Evolutionary conservation across 1,140 invertebrate species (phyloP), one percentile per base, ranked within the genome.

Genomic region (Drosophila ambigua): DNA sequence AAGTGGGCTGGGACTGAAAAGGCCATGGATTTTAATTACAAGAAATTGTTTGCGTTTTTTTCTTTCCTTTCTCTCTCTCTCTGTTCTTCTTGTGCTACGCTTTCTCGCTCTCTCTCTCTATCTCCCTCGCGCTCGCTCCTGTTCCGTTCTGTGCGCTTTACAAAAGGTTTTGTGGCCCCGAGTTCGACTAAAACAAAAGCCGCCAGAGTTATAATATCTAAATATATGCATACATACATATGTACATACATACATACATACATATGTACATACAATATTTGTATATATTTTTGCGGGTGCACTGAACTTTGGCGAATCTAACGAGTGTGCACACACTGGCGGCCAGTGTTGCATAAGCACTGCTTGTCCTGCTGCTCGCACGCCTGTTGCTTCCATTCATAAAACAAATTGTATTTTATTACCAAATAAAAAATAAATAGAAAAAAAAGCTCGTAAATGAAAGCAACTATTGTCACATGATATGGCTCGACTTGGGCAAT

Each of bases 1-100:
- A 63, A 50, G 71, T 63, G 69, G 71, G 63, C 52, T 62, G 57
- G 52, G 57, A 71, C 68, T 78, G 82, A 72, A 85, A 82, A 78
- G 82, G 82, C 82, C 82, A 85, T 87, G 82, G 81, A 85, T 87
- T 87, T 87, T 85, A 85, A 85, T 85, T 85, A 85, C 82, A 87
- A 87, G 77, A 87, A 85, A 82, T 87, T 85, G 78, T 85, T 87
- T 87, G 82, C 78, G 61, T 77, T 85, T 66, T 69, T 84, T 77
- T 71, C 13, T 16, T 43, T 45, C n/a, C n/a, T n/a, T n/a, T n/a
- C n/a, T 65, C 53, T 59, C 35, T 64, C 11, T 41, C 35, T 50
- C 26, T 55, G 11, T 16, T 31, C 31, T 31, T 31, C 31, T 24
- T 24, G 23, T 31, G 31, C 31, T 31, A 2, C 31, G 31, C 31